These are phyloP conservation scores for Myripristis murdjan DNA, from an alignment of 2,797 vertebrate genomes.

Conservation along the genomic window DNA sequence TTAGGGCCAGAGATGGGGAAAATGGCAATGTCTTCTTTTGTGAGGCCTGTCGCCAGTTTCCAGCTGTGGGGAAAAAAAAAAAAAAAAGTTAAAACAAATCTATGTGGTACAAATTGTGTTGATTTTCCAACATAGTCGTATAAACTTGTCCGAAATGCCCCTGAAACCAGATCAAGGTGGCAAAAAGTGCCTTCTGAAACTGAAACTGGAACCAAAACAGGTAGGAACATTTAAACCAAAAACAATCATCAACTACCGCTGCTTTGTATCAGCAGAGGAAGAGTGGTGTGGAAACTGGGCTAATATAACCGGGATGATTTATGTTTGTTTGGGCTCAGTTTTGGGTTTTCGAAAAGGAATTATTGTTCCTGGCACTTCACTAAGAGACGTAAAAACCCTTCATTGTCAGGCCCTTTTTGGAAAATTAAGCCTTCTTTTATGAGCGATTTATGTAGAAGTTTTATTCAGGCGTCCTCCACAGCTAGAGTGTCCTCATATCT, in stretches of 20 bases:
- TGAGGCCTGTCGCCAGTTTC: constrained; percentile 49
- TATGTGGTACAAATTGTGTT: constrained; percentile 25
- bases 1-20: constrained; percentile 22
- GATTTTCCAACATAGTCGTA: constrained; percentile 19
- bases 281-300: constrained; percentile 62
- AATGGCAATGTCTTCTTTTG: constrained; percentile 31
- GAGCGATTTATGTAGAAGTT: constrained; percentile 45
- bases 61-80: constrained; percentile 47
- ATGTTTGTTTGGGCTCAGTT: constrained; percentile 70
- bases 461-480: constrained; percentile 44
- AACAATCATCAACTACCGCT: constrained; percentile 18
- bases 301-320: constrained; percentile 63
- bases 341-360: constrained; percentile 68
- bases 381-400: constrained; percentile 60
- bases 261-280: constrained; percentile 32
- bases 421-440: constrained; percentile 52
- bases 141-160: background rate
- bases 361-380: constrained; percentile 65
- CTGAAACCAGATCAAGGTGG: constrained; percentile 13
- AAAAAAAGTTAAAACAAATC: constrained; percentile 40
- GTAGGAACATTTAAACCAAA: constrained; percentile 37
- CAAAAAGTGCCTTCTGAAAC: constrained; percentile 2
- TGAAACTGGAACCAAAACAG: constrained; percentile 13
- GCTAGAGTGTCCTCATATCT: constrained; percentile 13
- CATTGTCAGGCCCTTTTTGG: constrained; percentile 48